Percentiles rank a stretch among this genome's conserved stretches.
Evolutionary conservation across 2,888 invertebrate genomes (phyloP).

Genomic region (Gibbula magus): DNA sequence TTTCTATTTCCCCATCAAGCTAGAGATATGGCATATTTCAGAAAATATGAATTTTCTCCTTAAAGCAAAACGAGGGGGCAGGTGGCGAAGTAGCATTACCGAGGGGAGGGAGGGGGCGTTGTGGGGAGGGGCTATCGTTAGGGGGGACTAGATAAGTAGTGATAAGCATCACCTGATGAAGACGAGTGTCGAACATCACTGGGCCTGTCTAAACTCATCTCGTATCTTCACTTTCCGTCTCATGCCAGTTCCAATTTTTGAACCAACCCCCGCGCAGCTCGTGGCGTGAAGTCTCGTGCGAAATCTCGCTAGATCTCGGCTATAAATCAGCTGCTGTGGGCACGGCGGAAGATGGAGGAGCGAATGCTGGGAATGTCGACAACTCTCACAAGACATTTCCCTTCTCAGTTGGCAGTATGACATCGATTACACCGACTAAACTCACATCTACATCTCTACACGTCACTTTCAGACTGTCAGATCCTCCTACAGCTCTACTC

Average conservation of each 20-base stretch:
- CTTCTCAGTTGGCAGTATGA: background rate
- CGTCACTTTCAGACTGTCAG: too few species aligned
- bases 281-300: constrained; percentile 24
- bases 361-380: constrained; percentile 2
- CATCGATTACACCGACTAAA: background rate
- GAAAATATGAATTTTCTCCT: too few species aligned
- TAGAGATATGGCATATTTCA: too few species aligned
- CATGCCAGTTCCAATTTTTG: constrained; percentile 10
- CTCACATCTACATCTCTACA: background rate
- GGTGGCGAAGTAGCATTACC: background rate
- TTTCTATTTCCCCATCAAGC: too few species aligned
- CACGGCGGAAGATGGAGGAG: background rate
- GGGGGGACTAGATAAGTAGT: background rate
- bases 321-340: constrained; percentile 10
- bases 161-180: constrained; percentile 13
- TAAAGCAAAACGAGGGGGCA: background rate
- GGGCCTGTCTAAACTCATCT: constrained; percentile 1
- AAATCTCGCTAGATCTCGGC: constrained; percentile 21
- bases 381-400: constrained; percentile 5
- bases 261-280: constrained; percentile 13
- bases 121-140: background rate
- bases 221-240: constrained; percentile 18
- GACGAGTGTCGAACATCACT: constrained; percentile 12
- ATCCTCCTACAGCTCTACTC: too few species aligned
- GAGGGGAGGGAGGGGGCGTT: background rate